phyloP scores from a whole-genome alignment of 2,113 vertebrate genomes.

The Nasalis larvatus region DNA sequence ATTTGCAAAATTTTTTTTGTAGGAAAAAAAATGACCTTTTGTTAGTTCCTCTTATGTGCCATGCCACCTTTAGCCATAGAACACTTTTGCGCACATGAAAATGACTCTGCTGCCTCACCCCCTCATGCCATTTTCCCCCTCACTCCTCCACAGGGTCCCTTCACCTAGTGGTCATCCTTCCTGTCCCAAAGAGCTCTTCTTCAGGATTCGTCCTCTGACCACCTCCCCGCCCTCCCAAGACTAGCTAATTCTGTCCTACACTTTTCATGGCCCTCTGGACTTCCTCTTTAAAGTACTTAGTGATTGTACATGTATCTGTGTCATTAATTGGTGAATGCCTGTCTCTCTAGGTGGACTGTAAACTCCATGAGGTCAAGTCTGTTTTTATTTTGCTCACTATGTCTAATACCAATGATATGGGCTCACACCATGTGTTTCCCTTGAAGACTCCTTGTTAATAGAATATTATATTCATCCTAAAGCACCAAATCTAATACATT shows the following conservation, averaged over 20 bases:
- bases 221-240: neutral
- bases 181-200: neutral
- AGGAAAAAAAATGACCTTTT: neutral
- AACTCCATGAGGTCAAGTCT: neutral
- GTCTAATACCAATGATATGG: neutral
- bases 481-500: neutral
- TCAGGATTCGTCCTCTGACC: neutral
- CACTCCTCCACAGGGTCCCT: too few species aligned
- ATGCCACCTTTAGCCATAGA: neutral
- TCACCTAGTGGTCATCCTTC: neutral
- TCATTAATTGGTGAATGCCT: neutral
- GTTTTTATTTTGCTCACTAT: neutral
- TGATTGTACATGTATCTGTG: neutral
- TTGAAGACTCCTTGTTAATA: neutral
- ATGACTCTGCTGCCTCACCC: neutral
- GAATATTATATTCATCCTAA: neutral
- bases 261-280: neutral
- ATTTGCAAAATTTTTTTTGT: neutral
- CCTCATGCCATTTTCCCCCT: fast-evolving
- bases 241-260: neutral
- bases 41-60: neutral
- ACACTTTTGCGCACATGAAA: neutral
- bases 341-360: neutral
- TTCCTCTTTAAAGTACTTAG: neutral
- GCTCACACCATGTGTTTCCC: neutral